A percentile compares a stretch with the other conserved stretches of the same genome.
Conservation (phyloP, 2,113 vertebrate species). For the Chaenogobius annularis region DNA sequence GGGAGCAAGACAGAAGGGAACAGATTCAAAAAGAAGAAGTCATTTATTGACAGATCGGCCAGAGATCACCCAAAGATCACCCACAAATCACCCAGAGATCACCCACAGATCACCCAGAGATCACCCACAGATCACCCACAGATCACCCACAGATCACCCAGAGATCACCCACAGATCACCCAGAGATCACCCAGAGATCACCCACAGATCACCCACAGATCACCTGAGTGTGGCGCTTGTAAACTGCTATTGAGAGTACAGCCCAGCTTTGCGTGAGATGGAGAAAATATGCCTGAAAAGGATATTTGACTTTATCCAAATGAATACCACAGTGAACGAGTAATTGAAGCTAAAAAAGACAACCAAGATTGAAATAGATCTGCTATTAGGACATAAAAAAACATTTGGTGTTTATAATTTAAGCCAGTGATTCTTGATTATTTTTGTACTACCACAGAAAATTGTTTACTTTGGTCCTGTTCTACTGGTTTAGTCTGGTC, state of each 20-base stretch:
- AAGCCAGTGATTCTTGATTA: background rate
- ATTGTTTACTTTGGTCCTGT: background rate
- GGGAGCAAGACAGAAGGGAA: background rate
- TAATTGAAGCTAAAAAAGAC: background rate
- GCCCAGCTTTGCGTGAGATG: slow-evolving; percentile 56
- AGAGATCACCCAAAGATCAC: too few relatives aligned
- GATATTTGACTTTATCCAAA: slow-evolving; percentile 59
- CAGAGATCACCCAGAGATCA: too few relatives aligned
- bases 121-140: too few relatives aligned
- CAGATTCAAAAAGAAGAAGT: too few relatives aligned
- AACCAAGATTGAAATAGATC: background rate
- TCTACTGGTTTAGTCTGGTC: too few relatives aligned
- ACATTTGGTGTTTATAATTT: background rate
- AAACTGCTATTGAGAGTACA: slow-evolving; percentile 14
- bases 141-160: too few relatives aligned
- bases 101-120: too few relatives aligned
- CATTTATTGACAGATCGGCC: too few relatives aligned
- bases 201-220: too few relatives aligned
- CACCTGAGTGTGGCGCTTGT: too few relatives aligned
- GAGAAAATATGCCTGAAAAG: slow-evolving; percentile 37
- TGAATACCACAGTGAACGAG: slow-evolving; percentile 45
- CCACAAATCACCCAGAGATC: too few relatives aligned
- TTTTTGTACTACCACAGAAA: background rate
- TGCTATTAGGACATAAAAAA: background rate
- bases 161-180: too few relatives aligned